Evolutionary conservation across 2,797 vertebrate genomes (phyloP), one percentile per base, ranked within the genome.

Genomic region (Peromyscus melanophrys): DNA sequence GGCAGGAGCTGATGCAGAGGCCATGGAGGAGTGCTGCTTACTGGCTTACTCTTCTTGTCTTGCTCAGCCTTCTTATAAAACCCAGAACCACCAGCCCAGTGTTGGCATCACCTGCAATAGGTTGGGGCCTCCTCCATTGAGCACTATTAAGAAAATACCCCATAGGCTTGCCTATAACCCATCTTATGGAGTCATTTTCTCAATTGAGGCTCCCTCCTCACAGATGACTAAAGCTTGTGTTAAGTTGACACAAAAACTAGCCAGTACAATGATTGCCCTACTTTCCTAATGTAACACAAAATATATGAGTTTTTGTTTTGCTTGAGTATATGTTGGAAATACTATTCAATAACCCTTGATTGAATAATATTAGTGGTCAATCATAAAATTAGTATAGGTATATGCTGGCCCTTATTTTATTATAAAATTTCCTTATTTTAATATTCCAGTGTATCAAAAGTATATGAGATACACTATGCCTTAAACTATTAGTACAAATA

Each of bases 351-450:
- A 93, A 73, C 27, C 71, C 82, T 73, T 77, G 59, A 75, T 82
- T 78, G 40, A 92, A 92, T 71, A 86, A 78, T 31, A 80, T 69
- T 65, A 69, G 4, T 83, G 31, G 63, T 67, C 29, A 90, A 65
- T 96, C 59, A 83, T 92, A 81, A 88, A 89, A 87, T 87, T 59
- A 90, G 73, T 63, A 52, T 83, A 71, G 13, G 46, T 23, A 63
- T 89, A 17, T 69, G 34, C 71, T 91, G 73, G 25, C 34, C 83
- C 40, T 80, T 86, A 14, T 46, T 31, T 67, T 90, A 49, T 91
- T 95, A 49, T 77, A 55, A 43, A 84, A 85, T 86, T 96, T 96
- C 61, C 80, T 91, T 84, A 90, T 61, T 89, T 94, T 63, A 75
- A 34, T 86, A 86, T 89, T 92, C 85, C 43, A 96, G 63, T 86